phyloP scores from a whole-genome alignment of 2,888 invertebrate species.

The Liopterus haemorrhoidalis region DNA sequence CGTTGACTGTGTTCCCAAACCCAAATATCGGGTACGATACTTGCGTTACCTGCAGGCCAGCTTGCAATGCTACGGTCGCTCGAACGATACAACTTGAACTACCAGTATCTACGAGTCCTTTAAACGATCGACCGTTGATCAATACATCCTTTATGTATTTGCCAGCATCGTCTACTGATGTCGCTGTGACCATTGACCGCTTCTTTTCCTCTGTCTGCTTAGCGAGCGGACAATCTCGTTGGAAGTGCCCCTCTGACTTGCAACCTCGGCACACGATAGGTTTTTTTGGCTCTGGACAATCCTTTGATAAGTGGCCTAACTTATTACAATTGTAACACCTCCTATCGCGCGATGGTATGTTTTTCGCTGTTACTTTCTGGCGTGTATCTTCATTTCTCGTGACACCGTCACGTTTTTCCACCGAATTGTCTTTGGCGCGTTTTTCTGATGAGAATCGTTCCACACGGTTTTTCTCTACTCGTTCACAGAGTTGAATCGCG shows the following conservation, averaged over 20 bases:
- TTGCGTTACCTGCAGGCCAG: too few relatives aligned
- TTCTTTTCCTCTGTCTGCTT: background rate
- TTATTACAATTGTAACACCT: conserved; percentile 13
- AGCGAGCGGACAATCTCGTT: background rate
- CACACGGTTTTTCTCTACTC: background rate
- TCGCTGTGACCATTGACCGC: background rate
- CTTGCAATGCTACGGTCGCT: background rate
- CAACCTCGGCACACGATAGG: conserved; percentile 9
- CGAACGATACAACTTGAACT: conserved; percentile 1
- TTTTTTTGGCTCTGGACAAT: conserved; percentile 15
- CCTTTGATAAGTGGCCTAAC: conserved; percentile 14
- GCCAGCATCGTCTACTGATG: background rate
- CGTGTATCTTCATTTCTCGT: background rate
- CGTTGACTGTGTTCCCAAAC: too few relatives aligned
- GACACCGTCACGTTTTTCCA: background rate
- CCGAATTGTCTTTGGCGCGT: too few relatives aligned
- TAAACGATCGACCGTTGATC: background rate
- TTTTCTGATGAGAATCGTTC: background rate
- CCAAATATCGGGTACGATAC: too few relatives aligned
- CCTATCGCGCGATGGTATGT: too few relatives aligned
- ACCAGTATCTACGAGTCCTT: conserved; percentile 3
- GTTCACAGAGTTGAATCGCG: conserved; percentile 15
- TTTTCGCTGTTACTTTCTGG: background rate
- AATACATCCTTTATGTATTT: background rate
- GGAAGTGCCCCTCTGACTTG: conserved; percentile 1